phyloP scores from a whole-genome alignment of 2,113 vertebrate genomes.

The Trochalopteron elliotii region DNA sequence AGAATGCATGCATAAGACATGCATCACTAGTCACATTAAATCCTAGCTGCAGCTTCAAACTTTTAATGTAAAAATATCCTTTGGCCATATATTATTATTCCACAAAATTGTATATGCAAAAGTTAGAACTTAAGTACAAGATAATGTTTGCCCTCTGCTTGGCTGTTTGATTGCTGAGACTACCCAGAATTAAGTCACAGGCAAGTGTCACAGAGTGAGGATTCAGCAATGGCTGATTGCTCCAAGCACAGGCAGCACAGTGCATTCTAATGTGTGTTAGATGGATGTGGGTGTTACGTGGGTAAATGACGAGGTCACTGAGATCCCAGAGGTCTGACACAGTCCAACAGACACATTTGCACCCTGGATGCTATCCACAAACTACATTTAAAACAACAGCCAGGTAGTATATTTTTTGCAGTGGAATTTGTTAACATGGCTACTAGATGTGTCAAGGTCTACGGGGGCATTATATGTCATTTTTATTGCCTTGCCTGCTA shows the following conservation, averaged over 20 bases:
- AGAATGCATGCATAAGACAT: background rate
- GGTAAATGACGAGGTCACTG: background rate
- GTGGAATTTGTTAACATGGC: background rate
- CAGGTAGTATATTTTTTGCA: background rate
- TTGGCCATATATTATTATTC: background rate
- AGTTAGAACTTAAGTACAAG: background rate
- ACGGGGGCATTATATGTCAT: background rate
- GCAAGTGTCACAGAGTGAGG: background rate
- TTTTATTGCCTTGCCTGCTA: constrained; percentile 10
- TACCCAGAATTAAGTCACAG: background rate
- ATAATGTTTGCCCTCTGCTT: background rate
- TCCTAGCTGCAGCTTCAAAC: background rate
- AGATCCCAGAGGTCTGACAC: background rate
- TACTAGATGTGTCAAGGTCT: background rate
- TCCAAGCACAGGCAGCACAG: background rate
- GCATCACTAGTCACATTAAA: background rate
- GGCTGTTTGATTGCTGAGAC: background rate
- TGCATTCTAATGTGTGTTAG: background rate
- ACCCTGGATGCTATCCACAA: background rate
- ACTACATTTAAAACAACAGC: background rate
- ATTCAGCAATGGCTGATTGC: background rate
- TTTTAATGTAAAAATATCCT: background rate
- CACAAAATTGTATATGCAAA: background rate
- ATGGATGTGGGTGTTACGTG: background rate
- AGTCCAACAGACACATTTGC: background rate